A percentile compares a stretch with the other conserved stretches of the same genome.
phyloP scores from a whole-genome alignment of 35 echinoderm and acorn worm species.

The Lytechinus pictus region DNA sequence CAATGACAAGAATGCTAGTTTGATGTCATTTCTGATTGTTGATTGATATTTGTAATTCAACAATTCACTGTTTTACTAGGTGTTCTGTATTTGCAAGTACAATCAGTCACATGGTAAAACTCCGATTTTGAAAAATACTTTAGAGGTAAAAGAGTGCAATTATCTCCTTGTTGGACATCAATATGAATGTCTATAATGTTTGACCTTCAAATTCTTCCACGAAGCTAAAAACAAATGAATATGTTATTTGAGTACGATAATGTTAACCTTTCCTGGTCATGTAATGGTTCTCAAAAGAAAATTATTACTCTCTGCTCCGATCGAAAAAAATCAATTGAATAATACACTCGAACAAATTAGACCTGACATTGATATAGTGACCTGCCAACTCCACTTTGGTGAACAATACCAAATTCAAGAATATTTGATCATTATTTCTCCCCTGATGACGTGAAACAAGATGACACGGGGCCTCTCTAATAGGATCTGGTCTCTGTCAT shows the following conservation, averaged over 20 bases:
- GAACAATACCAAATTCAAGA: not conserved
- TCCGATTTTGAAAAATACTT: no score
- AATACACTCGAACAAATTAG: not conserved
- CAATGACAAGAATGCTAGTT: not conserved
- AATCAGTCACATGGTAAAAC: no score
- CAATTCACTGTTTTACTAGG: no score
- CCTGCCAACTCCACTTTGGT: not conserved
- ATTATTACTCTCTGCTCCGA: not conserved
- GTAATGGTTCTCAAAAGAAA: not conserved
- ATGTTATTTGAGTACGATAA: not conserved
- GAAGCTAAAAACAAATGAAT: not conserved
- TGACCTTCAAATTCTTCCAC: not conserved
- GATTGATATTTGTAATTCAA: not conserved
- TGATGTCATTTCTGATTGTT: not conserved
- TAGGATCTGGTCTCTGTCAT: not conserved
- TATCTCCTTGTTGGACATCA: not conserved
- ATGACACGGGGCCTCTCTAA: not conserved
- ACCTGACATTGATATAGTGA: not conserved
- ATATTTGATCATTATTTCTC: not conserved
- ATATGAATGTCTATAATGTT: not conserved
- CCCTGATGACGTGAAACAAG: not conserved
- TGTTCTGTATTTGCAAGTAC: no score
- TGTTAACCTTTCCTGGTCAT: not conserved
- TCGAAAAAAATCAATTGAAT: not conserved
- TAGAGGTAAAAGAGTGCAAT: no score